Evolutionary conservation across 2,797 vertebrate genomes (phyloP).

Genomic region (Neostethus bicornis): DNA sequence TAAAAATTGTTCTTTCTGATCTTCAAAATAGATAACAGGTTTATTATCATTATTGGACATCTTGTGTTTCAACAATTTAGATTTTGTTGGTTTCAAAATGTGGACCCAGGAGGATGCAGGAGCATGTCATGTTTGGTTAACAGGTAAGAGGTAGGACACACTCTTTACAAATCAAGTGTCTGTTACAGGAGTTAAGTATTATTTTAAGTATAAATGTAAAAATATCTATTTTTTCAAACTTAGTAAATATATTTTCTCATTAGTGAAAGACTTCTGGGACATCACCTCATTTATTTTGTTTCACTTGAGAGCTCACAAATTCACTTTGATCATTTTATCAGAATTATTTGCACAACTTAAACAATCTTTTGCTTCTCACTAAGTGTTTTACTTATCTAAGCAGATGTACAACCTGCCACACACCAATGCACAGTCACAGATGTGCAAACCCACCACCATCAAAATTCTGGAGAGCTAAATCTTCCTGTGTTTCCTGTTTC

Average conservation of each 20-base stretch:
- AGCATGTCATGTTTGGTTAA: too few species aligned
- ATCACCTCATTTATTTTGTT: constrained; percentile 5
- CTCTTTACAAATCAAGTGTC: too few species aligned
- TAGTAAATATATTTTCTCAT: background rate
- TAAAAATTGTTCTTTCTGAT: background rate
- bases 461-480: constrained; percentile 23
- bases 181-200: too few species aligned
- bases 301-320: constrained; percentile 21
- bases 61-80: too few species aligned
- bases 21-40: background rate
- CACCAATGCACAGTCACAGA: constrained; percentile 1
- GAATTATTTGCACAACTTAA: constrained; percentile 13
- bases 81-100: too few species aligned
- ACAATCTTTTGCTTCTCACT: constrained; percentile 12
- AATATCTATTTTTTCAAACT: background rate
- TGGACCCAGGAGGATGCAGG: too few species aligned
- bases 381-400: constrained; percentile 1
- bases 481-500: constrained; percentile 7
- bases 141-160: too few species aligned
- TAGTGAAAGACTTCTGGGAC: constrained; percentile 1
- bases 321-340: constrained; percentile 33
- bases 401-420: constrained; percentile 7
- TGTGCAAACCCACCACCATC: background rate
- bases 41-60: too few species aligned
- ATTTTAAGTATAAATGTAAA: too few species aligned